Evolutionary conservation across 2,888 invertebrate genomes (phyloP).

Genomic region (Spodoptera picta): DNA sequence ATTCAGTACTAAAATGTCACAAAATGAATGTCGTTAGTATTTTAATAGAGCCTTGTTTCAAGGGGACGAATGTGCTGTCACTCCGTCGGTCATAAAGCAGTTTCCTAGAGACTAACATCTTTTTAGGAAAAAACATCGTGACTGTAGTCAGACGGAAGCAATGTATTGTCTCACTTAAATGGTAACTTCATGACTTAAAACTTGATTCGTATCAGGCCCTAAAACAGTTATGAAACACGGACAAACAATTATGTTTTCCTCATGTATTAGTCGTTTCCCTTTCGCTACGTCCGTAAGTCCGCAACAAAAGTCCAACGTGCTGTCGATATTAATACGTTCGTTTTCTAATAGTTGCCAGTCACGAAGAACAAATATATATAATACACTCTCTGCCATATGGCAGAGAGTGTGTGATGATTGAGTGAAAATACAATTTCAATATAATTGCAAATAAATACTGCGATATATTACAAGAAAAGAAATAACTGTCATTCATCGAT

Average conservation of each 20-base stretch:
- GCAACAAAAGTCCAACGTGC: constrained; percentile 21
- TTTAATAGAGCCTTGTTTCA: constrained; percentile 23
- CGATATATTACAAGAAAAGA: not conserved
- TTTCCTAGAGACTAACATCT: constrained; percentile 2
- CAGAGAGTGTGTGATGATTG: not conserved
- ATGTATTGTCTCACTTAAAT: constrained; percentile 30
- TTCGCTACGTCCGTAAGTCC: constrained; percentile 34
- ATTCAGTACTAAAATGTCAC: constrained; percentile 59
- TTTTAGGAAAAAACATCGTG: constrained; percentile 41
- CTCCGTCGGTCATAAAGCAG: not conserved
- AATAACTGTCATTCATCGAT: not conserved
- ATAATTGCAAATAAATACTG: constrained; percentile 3
- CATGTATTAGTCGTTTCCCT: constrained; percentile 41
- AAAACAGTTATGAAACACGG: constrained; percentile 36
- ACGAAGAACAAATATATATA: constrained; percentile 31
- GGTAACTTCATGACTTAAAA: constrained; percentile 47
- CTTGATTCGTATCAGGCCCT: constrained; percentile 45
- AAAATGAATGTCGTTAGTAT: constrained; percentile 41
- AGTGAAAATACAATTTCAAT: constrained; percentile 10
- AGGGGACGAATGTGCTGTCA: constrained; percentile 6
- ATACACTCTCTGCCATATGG: no score
- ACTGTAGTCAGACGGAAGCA: constrained; percentile 35
- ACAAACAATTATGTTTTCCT: constrained; percentile 40
- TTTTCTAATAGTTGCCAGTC: constrained; percentile 30
- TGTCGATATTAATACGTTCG: constrained; percentile 27